phyloP scores from a whole-genome alignment of 2,797 vertebrate species.

The Melopsittacus undulatus region DNA sequence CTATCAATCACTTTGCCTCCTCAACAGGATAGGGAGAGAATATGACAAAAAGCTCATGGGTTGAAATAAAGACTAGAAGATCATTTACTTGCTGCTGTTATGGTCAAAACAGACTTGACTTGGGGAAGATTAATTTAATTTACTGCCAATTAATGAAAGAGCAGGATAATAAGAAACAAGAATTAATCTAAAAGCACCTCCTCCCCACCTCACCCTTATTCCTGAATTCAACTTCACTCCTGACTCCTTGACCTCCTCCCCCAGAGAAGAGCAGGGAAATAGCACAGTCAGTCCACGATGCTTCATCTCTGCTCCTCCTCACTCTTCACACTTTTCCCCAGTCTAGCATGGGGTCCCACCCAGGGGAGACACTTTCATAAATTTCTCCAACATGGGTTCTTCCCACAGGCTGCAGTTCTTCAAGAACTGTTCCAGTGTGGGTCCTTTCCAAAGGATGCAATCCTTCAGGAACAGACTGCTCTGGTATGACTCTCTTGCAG shows the following conservation, averaged over 20 bases:
- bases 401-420: background rate
- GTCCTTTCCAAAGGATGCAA: background rate
- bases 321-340: background rate
- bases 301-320: background rate
- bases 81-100: background rate
- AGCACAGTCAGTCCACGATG: background rate
- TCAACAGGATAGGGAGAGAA: background rate
- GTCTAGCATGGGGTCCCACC: background rate
- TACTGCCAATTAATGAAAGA: background rate
- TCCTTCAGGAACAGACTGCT: background rate
- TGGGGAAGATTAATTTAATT: background rate
- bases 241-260: background rate
- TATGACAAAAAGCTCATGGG: background rate
- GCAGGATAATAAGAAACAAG: background rate
- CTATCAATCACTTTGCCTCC: background rate
- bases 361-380: background rate
- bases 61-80: background rate
- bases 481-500: accelerated
- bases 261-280: accelerated
- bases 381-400: background rate
- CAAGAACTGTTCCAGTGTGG: background rate
- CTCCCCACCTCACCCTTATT: background rate
- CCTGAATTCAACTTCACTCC: background rate
- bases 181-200: background rate
- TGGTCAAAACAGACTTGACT: background rate